Conservation (phyloP, 2,797 vertebrate species). For the Erithacus rubecula region DNA sequence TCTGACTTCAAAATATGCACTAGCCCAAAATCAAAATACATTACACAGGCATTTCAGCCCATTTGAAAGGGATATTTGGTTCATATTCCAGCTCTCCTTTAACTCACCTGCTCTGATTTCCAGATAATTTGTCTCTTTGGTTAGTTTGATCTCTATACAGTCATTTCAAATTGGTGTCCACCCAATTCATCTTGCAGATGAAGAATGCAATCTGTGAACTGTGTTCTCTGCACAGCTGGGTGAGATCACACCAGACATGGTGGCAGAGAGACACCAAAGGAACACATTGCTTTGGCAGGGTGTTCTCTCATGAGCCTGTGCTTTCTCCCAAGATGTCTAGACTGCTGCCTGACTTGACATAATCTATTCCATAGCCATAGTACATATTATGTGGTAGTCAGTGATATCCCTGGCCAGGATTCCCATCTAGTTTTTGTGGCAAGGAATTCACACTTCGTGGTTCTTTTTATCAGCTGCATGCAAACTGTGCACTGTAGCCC, state of each 20-base stretch:
- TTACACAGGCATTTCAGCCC: background rate
- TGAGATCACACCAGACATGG: background rate
- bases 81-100: background rate
- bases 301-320: background rate
- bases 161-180: background rate
- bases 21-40: background rate
- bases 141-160: background rate
- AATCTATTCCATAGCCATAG: constrained; percentile 10
- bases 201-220: background rate
- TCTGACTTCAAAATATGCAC: background rate
- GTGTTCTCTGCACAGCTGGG: fast-evolving
- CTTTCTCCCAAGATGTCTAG: background rate
- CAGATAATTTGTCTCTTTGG: background rate
- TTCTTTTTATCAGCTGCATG: constrained; percentile 19
- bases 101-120: background rate
- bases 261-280: background rate
- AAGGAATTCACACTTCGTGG: background rate
- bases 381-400: background rate
- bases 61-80: background rate
- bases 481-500: background rate
- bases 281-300: background rate
- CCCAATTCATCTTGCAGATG: background rate
- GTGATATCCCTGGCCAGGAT: background rate
- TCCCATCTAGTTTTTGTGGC: constrained; percentile 13
- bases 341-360: background rate